Evolutionary conservation across 2,888 invertebrate species (phyloP).

Genomic region (Nomada fucata): DNA sequence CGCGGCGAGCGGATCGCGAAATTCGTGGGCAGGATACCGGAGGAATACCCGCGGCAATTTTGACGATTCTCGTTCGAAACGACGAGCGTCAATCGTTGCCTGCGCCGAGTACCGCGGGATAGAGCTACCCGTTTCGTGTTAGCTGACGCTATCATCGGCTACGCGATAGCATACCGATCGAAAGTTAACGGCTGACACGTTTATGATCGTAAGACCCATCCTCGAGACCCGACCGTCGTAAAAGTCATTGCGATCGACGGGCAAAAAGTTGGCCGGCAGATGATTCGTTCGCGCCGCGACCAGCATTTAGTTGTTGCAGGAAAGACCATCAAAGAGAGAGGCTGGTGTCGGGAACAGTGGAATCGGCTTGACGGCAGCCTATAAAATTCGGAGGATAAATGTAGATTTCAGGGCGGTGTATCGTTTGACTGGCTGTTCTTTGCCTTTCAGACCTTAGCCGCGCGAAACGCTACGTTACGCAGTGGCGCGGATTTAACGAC

Average conservation of each 20-base stretch:
- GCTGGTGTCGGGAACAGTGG: constrained; percentile 42
- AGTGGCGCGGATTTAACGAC: constrained; percentile 70
- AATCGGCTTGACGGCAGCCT: constrained; percentile 69
- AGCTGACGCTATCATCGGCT: constrained; percentile 25
- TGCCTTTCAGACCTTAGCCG: constrained; percentile 60
- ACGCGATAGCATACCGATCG: constrained; percentile 48
- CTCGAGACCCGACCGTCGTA: constrained; percentile 76
- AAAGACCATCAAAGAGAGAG: constrained; percentile 75
- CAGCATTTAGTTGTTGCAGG: constrained; percentile 79
- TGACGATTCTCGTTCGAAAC: neutral
- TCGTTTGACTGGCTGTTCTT: constrained; percentile 75
- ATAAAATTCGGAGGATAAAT: constrained; percentile 80
- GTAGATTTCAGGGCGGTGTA: constrained; percentile 81
- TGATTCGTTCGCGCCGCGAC: constrained; percentile 72
- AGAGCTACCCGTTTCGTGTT: neutral
- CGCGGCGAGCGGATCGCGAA: neutral
- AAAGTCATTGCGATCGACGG: constrained; percentile 81
- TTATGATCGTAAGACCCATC: constrained; percentile 77
- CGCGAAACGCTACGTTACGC: constrained; percentile 64
- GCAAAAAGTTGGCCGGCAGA: constrained; percentile 72
- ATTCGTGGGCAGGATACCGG: neutral
- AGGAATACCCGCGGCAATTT: neutral
- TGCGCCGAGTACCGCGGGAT: neutral
- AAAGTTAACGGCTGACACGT: constrained; percentile 64
- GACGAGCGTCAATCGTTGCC: neutral